Base-by-base conservation (phyloP, 2,113 vertebrate species). In the Xenopus laevis region DNA sequence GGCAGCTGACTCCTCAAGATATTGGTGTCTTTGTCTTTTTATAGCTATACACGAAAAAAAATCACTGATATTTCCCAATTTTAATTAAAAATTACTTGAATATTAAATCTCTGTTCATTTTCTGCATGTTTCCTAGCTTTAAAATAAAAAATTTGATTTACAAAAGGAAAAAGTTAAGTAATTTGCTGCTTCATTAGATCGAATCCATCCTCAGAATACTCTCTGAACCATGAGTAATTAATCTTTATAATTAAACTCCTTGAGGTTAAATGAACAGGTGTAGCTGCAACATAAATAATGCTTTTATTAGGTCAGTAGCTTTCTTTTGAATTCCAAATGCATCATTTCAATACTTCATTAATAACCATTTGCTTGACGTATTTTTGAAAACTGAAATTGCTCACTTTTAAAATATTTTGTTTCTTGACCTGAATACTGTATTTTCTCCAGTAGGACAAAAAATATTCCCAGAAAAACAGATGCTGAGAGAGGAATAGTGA, bases 261-360 rank as follows among this genome's bases (percentile, higher is more conserved):
- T 58, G 53, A 27, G 53, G 71, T 67, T 47, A 67, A 67, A 44
- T 67, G 18, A 53, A 57, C 12, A 10, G 15, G 40, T 47, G 50
- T 65, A 30, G 12, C 8, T 65, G 50, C 71, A 44, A 45, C 71
- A 46, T 65, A 64, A 40, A 58, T 73, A 53, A 69, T 63, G 75
- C 12, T 77, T 78, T 80, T 79, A 66, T 50, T 53, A 27, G 70
- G 21, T 55, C 71, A 62, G 50, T 17, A 74, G 66, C 74, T 79
- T 82, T 71, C 80, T 71, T n/a, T 66, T 76, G 16, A 72, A 65
- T 55, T 44, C 45, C 52, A 73, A 66, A 59, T 73, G 52, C 65
- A 59, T 73, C 53, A 23, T 30, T 18, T 46, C 12, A 4, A 59
- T 21, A 59, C 71, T 46, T 66, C 20, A 66, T 66, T 66, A 73